Conservation (phyloP, 1,140 invertebrate species). For the Drosophila takahashii region DNA sequence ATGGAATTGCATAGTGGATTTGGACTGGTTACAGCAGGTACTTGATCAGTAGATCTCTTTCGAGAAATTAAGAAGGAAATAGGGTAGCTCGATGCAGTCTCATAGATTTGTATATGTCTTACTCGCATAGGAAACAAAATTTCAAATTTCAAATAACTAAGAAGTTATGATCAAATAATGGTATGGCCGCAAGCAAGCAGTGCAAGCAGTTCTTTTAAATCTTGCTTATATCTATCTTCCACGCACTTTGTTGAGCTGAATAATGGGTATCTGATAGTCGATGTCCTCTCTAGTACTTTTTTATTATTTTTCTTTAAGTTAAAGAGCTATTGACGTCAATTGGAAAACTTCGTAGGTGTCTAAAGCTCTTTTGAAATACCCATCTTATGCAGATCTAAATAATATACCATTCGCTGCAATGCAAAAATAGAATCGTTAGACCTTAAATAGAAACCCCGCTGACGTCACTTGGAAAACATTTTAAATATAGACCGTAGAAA, state of each 20-base stretch:
- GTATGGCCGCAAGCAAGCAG: not conserved
- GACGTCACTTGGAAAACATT: slow-evolving; percentile 42
- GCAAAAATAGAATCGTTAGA: slow-evolving; percentile 3
- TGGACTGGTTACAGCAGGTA: not conserved
- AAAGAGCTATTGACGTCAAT: slow-evolving; percentile 31
- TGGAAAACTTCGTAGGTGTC: not conserved
- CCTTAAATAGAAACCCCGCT: slow-evolving; percentile 4
- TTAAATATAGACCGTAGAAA: slow-evolving; percentile 63
- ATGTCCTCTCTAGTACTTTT: no score
- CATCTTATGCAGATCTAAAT: not conserved
- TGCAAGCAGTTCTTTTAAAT: not conserved
- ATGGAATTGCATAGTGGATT: not conserved
- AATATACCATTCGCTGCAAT: not conserved
- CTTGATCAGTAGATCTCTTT: not conserved
- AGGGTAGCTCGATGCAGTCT: no score
- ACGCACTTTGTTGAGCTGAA: no score
- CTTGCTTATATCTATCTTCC: no score
- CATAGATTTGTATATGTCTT: no score
- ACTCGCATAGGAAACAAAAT: no score
- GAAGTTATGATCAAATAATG: not conserved
- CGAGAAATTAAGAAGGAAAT: not conserved
- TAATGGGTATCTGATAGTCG: no score
- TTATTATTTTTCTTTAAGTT: not conserved
- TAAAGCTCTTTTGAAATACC: not conserved
- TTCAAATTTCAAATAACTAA: not conserved